Evolutionary conservation across 2,113 vertebrate genomes (phyloP).

Genomic region (Bujurquina vittata): DNA sequence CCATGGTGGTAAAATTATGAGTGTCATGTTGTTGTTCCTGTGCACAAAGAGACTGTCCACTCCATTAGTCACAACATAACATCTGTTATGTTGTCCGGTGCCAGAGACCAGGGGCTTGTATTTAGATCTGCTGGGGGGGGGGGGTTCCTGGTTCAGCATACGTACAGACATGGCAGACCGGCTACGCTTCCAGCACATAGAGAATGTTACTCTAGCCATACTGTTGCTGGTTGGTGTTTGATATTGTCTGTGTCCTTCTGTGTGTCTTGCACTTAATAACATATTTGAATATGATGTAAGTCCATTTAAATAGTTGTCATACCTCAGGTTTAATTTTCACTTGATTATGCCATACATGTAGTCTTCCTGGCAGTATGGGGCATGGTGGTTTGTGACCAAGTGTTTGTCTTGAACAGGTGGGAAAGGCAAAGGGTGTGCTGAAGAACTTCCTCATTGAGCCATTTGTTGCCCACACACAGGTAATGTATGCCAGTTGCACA

Average conservation of each 20-base stretch:
- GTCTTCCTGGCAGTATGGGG: background rate
- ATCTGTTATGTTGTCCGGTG: background rate
- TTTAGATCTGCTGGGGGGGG: conserved; percentile 51
- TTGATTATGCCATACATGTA: background rate
- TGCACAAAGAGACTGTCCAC: background rate
- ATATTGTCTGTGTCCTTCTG: background rate
- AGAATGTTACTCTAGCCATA: background rate
- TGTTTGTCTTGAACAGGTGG: conserved; percentile 83
- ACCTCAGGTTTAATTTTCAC: background rate
- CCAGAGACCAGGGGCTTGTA: conserved; percentile 21
- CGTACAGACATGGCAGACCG: background rate
- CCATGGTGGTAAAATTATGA: background rate
- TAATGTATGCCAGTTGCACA: conserved; percentile 56
- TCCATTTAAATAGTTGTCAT: background rate
- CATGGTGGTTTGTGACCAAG: conserved; percentile 16
- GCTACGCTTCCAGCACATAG: background rate
- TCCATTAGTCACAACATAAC: background rate
- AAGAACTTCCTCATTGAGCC: conserved; percentile 98
- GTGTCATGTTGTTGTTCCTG: background rate
- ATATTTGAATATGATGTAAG: background rate
- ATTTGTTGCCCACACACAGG: conserved; percentile 93
- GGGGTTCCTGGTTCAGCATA: conserved; percentile 44
- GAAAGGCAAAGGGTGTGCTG: conserved; percentile 89
- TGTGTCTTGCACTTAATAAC: background rate
- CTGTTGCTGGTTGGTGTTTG: background rate